Evolutionary conservation across 2,888 invertebrate species (phyloP), one percentile per base, ranked within the genome.

Genomic region (Crossocerus cetratus): DNA sequence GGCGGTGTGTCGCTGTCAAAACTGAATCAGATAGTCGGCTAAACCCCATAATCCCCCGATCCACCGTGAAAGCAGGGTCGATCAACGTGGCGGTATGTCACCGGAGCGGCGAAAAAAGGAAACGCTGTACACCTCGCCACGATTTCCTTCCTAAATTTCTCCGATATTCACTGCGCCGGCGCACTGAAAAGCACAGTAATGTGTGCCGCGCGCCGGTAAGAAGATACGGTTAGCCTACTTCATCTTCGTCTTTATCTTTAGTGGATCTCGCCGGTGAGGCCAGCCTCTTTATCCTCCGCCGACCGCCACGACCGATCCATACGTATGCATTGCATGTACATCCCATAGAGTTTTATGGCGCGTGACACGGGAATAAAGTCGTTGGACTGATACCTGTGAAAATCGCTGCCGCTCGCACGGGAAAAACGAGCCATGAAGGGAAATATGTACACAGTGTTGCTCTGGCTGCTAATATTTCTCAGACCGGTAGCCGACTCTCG

Each of bases 221-320:
- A 49, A 49, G 49, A 49, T 49, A 49, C 16, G 49, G 49, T 49
- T 49, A 49, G 49, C 49, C 49, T 49, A 49, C 49, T 49, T 49
- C 16, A 49, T 49, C 49, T 49, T 49, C 49, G 49, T 49, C 49
- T 49, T 49, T 49, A 49, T 49, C 49, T 49, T 16, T 49, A 49
- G 14, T 49, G 49, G n/a, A 49, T 49, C 49, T 49, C 16, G 16
- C 32, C 32, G 8, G 32, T 32, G 32, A 32, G 32, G 32, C 32
- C 49, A 49, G n/a, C 16, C 49, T 49, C 49, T 16, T 49, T 49
- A 49, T 16, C 14, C 49, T 49, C 2, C 14, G 14, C 49, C 49
- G n/a, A 49, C 49, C 49, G 16, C 14, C 14, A 16, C 32, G 4
- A 5, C 32, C 32, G 11, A 32, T 8, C 5, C 32, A 32, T 32